Evolutionary conservation across 2,113 vertebrate genomes (phyloP), one percentile per base, ranked within the genome.

Genomic region (Stomatorhinus ivindoensis): DNA sequence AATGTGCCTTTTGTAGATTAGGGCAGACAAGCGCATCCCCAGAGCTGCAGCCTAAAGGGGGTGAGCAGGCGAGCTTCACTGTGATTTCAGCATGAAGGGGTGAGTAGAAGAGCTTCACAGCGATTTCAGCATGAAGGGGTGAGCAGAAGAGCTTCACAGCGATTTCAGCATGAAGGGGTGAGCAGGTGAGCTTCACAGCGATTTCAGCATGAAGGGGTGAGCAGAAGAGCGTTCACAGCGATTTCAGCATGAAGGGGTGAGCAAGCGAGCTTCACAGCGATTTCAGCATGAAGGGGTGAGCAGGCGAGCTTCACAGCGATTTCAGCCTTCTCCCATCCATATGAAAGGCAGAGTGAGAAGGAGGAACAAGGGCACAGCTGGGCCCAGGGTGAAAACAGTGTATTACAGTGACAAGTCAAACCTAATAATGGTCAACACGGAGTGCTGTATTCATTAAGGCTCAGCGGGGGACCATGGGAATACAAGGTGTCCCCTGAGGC

Each of bases 281-380:
- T 94, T 95, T 93, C 55, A 61, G 55, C 55, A 8, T 61, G 55
- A 61, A 61, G 55, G 55, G 55, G 93, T 61, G 58, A 61, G 58
- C 24, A 11, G 24, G 58, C 8, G 2, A 61, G 58, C 58, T 27
- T 61, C 24, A 61, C 58, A 91, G 94, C 89, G 88, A 95, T 94
- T 95, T 93, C 73, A 48, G 95, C 93, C 93, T 91, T 89, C 95
- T 93, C 89, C 87, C 42, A 94, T 97, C 95, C 96, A 96, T 97
- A 96, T 96, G 95, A 97, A 97, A 96, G 95, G 92, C 35, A 90
- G 73, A 86, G 91, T 69, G 91, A 89, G 89, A 89, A 88, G 87
- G 89, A 88, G 91, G 89, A n/a, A 80, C 90, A 92, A 91, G 91
- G 88, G 31, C 65, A 87, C 90, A 90, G 91, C 89, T 89, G 93